These are phyloP conservation scores for Semicossyphus pulcher DNA, from an alignment of 2,113 vertebrate species.

Conservation along the genomic window DNA sequence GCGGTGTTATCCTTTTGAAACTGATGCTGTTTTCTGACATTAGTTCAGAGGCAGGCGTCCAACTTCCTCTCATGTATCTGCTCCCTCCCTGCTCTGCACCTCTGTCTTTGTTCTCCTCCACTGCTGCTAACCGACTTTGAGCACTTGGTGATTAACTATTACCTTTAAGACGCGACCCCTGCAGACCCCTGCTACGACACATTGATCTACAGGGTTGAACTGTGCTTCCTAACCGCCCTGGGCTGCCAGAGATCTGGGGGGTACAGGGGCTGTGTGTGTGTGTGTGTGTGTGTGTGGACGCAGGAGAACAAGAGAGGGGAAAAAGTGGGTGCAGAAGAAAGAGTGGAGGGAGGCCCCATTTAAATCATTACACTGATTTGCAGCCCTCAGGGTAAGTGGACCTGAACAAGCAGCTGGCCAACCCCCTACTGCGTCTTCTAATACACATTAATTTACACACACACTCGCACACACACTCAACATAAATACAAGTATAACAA, in stretches of 20 bases:
- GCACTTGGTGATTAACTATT: constrained; percentile 79
- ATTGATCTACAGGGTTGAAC: constrained; percentile 71
- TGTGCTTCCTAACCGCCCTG: constrained; percentile 77
- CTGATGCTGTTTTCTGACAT: constrained; percentile 4
- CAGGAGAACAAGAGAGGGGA: constrained; percentile 13
- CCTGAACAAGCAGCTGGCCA: constrained; percentile 71
- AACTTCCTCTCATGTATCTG: constrained; percentile 9
- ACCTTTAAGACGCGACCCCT: constrained; percentile 67
- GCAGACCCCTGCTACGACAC: constrained; percentile 57
- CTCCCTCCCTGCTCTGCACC: constrained; percentile 9
- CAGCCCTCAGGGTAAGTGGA: constrained; percentile 73
- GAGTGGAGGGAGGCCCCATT: constrained; percentile 70
- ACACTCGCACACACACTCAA: constrained; percentile 45
- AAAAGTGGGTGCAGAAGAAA: constrained; percentile 55
- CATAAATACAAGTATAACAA: constrained; percentile 62
- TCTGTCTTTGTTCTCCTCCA: constrained; percentile 71
- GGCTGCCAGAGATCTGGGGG: constrained; percentile 62
- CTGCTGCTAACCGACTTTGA: constrained; percentile 75
- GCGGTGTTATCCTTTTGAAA: background rate
- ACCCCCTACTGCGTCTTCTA: constrained; percentile 70
- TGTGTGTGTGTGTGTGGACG: constrained; percentile 17
- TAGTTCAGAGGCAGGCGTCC: constrained; percentile 8
- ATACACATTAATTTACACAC: constrained; percentile 71
- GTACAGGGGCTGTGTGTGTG: constrained; percentile 32
- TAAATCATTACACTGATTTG: constrained; percentile 84